Base-by-base conservation (phyloP, 2,888 invertebrate species). In the Sesamia inferens region DNA sequence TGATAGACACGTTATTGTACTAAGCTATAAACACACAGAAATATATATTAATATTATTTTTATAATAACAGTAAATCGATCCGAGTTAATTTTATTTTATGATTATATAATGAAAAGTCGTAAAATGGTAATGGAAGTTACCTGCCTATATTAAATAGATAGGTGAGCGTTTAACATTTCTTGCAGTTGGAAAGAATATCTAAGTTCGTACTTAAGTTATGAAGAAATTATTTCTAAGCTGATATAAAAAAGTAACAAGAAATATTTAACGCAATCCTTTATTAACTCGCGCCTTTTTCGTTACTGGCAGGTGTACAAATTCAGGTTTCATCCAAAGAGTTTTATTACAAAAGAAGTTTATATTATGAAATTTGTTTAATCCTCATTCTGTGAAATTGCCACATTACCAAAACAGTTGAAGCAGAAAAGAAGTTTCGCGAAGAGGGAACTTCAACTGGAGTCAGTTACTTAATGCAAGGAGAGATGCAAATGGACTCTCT, bases 401-500 rank as follows among this genome's bases (percentile, higher is more conserved):
- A 54, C 75, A 81, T 84, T 84, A 80, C 73, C 69, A 67, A 82
- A 86, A 76, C 85, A 78, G 81, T 85, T 84, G 71, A 85, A 87
- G 81, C 76, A 75, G 70, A 85, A 83, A 87, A 85, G 82, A 88
- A 84, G 84, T 87, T 88, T 85, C 70, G 78, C 78, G 65, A 87
- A 85, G 78, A 83, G 76, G 74, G 87, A 90, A 88, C 85, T 89
- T 90, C 78, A 68, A 85, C 80, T 74, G 73, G 82, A 76, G 85
- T 86, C 84, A 88, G 88, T 92, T 89, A 89, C 85, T 90, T 92
- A 91, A 92, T 89, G 88, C 86, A 88, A 88, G 88, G 89, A 92
- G 91, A 92, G 89, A 94, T 94, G 93, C 93, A 95, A 94, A 94
- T 94, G 90, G 89, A 89, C 89, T 87, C 88, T 90, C 89, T 88